phyloP scores from a whole-genome alignment of 2,888 invertebrate genomes.

The Didymodactylos carnosus region DNA sequence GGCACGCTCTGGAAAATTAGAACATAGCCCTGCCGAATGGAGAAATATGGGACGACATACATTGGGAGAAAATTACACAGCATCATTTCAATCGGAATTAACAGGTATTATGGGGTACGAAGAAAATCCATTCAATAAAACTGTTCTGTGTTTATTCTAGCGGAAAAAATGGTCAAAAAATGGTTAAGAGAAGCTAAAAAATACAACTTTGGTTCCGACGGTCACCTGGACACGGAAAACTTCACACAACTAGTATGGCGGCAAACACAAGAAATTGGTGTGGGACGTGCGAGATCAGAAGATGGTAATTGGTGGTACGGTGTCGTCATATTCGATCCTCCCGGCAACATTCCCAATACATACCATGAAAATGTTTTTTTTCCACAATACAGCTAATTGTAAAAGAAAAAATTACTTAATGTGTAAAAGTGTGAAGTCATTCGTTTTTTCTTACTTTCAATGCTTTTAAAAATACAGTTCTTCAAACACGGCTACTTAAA shows the following conservation, averaged over 20 bases:
- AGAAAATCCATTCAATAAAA: neutral
- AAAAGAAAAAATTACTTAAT: no score
- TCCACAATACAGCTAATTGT: no score
- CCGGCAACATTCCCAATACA: constrained; percentile 5
- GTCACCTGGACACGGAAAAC: constrained; percentile 3
- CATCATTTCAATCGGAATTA: neutral
- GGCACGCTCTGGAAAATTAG: constrained; percentile 6
- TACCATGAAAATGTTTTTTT: constrained; percentile 10
- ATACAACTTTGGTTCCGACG: constrained; percentile 1
- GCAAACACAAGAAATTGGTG: constrained; percentile 4
- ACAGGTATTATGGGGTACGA: no score
- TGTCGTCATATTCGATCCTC: constrained; percentile 8
- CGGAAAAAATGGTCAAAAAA: constrained; percentile 10
- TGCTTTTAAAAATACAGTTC: no score
- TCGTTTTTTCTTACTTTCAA: no score
- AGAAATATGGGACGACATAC: neutral
- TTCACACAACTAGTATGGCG: constrained; percentile 10
- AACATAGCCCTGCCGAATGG: constrained; percentile 11
- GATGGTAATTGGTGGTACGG: constrained; percentile 13
- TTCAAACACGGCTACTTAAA: no score
- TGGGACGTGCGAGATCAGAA: constrained; percentile 2
- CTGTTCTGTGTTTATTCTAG: neutral
- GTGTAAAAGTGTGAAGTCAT: no score
- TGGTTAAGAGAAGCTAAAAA: constrained; percentile 6
- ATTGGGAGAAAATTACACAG: constrained; percentile 6